Base-by-base conservation (phyloP, 2,113 vertebrate species). In the Phaethornis superciliosus region DNA sequence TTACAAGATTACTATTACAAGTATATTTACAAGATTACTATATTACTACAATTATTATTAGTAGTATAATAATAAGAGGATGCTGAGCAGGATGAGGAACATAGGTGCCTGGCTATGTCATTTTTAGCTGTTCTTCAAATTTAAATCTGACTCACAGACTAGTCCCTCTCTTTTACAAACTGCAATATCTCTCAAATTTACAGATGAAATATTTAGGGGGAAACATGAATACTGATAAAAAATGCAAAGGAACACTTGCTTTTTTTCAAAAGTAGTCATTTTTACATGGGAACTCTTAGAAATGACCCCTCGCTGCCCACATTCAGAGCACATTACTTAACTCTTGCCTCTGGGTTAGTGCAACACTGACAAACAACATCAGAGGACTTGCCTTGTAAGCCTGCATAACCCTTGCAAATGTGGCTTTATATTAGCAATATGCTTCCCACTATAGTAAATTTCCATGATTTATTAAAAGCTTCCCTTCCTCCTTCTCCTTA, bases 301-400 rank as follows among this genome's bases (percentile, higher is more conserved):
- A 59, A 47, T 0, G 0, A 56, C 33, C 26, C 33, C 63, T 76
- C 68, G 52, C 67, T 74, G 33, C 55, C 33, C 52, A 83, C 23
- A 35, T 49, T 80, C 51, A 64, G 56, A 1, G 1, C 59, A 35
- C 0, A 0, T 77, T 83, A 81, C 65, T 94, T 92, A 95, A 89
- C 60, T 93, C 71, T 75, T 83, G 80, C 90, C 68, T 91, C 88
- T 81, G 85, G 89, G 79, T 91, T 93, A 81, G 44, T 60, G 78
- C 55, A 85, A 71, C 26, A 32, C 55, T 60, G 63, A 90, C 86
- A 95, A 94, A 94, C 65, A 94, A 74, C 82, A 89, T 89, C 79
- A 42, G 59, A 92, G 87, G 27, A 47, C 62, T 86, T 78, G 64
- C 46, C 84, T 80, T 70, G 32, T 64, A 54, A 95, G 71, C 52